Percentiles rank a stretch among this genome's conserved stretches.
Conservation (phyloP, 2,113 vertebrate genomes). For the Pangasianodon gigas region DNA sequence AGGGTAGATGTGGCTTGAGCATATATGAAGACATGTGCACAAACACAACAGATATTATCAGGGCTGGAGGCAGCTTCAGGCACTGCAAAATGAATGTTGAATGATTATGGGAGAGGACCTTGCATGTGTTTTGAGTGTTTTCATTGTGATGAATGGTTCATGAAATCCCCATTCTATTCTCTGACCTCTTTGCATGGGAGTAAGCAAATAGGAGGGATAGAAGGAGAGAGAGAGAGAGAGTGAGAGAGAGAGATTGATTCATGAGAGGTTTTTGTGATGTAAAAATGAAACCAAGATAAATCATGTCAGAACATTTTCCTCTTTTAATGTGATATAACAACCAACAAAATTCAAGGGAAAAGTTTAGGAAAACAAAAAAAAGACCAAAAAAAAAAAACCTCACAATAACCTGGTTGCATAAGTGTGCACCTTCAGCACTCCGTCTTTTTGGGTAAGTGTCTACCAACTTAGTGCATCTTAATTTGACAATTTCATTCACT, state of each 20-base stretch:
- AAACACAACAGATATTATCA: constrained; percentile 28
- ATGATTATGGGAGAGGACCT: constrained; percentile 35
- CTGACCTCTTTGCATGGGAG: constrained; percentile 32
- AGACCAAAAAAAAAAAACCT: background rate
- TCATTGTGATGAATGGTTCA: constrained; percentile 49
- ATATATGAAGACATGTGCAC: background rate
- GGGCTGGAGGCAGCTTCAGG: background rate
- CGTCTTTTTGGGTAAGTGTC: too few species aligned
- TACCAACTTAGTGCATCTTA: too few species aligned
- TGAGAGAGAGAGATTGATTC: background rate
- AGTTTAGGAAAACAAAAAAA: too few species aligned
- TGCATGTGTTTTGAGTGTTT: constrained; percentile 48
- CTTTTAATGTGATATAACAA: background rate
- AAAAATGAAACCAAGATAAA: background rate
- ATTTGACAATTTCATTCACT: too few species aligned
- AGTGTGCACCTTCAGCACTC: background rate
- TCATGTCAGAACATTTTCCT: background rate
- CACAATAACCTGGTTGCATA: background rate
- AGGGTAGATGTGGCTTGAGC: background rate
- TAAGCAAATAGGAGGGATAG: background rate
- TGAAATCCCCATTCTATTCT: constrained; percentile 35
- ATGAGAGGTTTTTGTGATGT: background rate
- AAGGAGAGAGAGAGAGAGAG: constrained; percentile 29
- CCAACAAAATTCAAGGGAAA: background rate
- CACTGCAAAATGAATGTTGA: constrained; percentile 34